phyloP scores from a whole-genome alignment of 1,140 invertebrate species.

The Danaus plexippus region DNA sequence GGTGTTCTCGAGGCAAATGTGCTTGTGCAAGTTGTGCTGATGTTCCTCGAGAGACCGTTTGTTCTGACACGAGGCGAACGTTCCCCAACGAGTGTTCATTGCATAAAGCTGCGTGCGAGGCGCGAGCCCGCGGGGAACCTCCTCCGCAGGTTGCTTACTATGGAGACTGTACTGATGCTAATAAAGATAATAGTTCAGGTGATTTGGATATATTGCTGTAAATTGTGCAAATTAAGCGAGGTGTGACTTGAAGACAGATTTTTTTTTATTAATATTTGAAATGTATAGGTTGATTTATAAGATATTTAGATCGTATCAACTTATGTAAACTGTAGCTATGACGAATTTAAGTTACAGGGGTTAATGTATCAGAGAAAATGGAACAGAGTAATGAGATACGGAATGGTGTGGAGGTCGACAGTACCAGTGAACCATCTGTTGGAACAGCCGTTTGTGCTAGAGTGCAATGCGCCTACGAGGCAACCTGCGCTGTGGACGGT shows the following conservation, averaged over 20 bases:
- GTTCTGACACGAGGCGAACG: slow-evolving; percentile 84
- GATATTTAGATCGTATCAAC: too few species aligned
- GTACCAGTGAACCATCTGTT: slow-evolving; percentile 32
- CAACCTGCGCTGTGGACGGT: slow-evolving; percentile 83
- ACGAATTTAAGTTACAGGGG: slow-evolving; percentile 19
- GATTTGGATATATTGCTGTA: background rate
- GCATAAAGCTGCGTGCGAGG: slow-evolving; percentile 78
- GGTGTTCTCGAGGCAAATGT: slow-evolving; percentile 60
- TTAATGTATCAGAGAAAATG: slow-evolving; percentile 37
- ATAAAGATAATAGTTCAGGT: slow-evolving; percentile 36
- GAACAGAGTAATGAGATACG: slow-evolving; percentile 50
- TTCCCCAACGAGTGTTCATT: slow-evolving; percentile 90
- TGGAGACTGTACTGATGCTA: slow-evolving; percentile 82
- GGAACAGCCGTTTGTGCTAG: slow-evolving; percentile 78
- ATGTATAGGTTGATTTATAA: too few species aligned
- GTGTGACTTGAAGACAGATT: too few species aligned
- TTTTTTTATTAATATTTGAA: too few species aligned
- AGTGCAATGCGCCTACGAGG: slow-evolving; percentile 87
- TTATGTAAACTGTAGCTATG: too few species aligned
- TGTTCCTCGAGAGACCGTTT: slow-evolving; percentile 77
- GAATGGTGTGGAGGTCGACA: slow-evolving; percentile 37
- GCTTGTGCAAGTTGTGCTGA: slow-evolving; percentile 46
- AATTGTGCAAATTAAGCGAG: too few species aligned
- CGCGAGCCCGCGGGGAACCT: slow-evolving; percentile 53
- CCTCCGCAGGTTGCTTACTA: slow-evolving; percentile 80